These are phyloP conservation scores for Ecdyonurus torrentis DNA, from an alignment of 2,888 invertebrate genomes.

Conservation along the genomic window DNA sequence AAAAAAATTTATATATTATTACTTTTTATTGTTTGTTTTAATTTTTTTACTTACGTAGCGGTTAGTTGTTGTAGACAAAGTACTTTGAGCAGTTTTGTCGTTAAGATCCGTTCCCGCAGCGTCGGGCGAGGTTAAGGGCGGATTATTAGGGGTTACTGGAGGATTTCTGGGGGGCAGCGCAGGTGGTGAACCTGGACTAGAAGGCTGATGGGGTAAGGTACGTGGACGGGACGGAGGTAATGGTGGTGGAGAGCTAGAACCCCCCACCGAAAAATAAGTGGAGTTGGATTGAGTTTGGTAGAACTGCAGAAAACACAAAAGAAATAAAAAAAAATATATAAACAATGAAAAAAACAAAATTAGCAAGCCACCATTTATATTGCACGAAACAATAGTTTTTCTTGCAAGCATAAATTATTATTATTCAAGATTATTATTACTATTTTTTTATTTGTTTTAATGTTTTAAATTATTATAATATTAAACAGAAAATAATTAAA, in stretches of 20 bases:
- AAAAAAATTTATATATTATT: too few species aligned
- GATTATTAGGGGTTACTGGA: constrained; percentile 33
- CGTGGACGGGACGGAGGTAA: constrained; percentile 3
- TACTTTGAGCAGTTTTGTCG: constrained; percentile 14
- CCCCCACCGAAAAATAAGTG: not conserved
- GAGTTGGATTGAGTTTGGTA: not conserved
- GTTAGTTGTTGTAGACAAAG: constrained; percentile 18
- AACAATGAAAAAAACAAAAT: too few species aligned
- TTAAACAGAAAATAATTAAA: too few species aligned
- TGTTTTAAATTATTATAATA: too few species aligned
- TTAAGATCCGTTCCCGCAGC: constrained; percentile 19
- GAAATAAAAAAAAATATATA: too few species aligned
- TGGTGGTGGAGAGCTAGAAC: constrained; percentile 1
- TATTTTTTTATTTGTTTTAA: too few species aligned
- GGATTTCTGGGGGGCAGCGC: constrained; percentile 18
- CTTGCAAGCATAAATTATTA: too few species aligned
- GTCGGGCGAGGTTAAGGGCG: constrained; percentile 6
- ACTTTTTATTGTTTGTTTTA: too few species aligned
- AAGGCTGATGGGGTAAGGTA: not conserved
- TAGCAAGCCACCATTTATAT: not conserved
- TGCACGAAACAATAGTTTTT: not conserved
- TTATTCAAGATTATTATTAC: too few species aligned
- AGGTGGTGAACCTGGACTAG: constrained; percentile 15
- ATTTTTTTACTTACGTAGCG: constrained; percentile 30
- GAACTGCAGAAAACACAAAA: not conserved